Evolutionary conservation across 1,140 invertebrate genomes (phyloP).

Genomic region (Lordiphosa collinella): DNA sequence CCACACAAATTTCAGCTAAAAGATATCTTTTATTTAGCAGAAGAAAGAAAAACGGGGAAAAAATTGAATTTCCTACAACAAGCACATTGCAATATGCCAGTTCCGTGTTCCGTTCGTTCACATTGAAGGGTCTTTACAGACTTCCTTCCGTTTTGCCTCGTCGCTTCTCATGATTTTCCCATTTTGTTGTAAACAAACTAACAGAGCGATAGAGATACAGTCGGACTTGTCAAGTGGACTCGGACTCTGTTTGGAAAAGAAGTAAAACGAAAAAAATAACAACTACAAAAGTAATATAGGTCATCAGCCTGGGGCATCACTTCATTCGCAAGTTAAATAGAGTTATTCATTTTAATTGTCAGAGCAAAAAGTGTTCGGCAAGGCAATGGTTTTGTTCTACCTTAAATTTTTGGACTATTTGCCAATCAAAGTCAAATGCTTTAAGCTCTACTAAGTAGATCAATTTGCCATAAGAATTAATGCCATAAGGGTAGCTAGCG

Average conservation of each 20-base stretch:
- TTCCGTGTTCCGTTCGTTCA: conserved; percentile 51
- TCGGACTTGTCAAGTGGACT: conserved; percentile 31
- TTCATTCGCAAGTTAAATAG: too few relatives aligned
- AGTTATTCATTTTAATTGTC: too few relatives aligned
- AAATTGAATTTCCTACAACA: conserved; percentile 21
- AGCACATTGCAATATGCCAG: conserved; percentile 63
- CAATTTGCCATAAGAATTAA: too few relatives aligned
- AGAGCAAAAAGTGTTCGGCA: not conserved
- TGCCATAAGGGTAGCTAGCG: too few relatives aligned
- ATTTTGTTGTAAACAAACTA: conserved; percentile 56
- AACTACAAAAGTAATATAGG: too few relatives aligned
- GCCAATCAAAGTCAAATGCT: too few relatives aligned
- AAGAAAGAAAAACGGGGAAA: conserved; percentile 10
- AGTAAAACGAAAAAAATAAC: too few relatives aligned
- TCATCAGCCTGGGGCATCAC: too few relatives aligned
- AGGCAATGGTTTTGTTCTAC: too few relatives aligned
- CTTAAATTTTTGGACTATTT: too few relatives aligned
- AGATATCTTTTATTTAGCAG: conserved; percentile 44
- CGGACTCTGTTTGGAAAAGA: not conserved
- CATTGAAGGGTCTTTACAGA: conserved; percentile 63
- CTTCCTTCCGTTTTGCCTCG: conserved; percentile 46
- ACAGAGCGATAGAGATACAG: conserved; percentile 41
- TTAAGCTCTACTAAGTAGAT: too few relatives aligned
- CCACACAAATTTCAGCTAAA: not conserved
- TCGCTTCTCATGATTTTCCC: conserved; percentile 36